Percentiles rank a stretch among this genome's conserved stretches.
phyloP scores from a whole-genome alignment of 2,113 vertebrate species.

The Polypterus senegalus region DNA sequence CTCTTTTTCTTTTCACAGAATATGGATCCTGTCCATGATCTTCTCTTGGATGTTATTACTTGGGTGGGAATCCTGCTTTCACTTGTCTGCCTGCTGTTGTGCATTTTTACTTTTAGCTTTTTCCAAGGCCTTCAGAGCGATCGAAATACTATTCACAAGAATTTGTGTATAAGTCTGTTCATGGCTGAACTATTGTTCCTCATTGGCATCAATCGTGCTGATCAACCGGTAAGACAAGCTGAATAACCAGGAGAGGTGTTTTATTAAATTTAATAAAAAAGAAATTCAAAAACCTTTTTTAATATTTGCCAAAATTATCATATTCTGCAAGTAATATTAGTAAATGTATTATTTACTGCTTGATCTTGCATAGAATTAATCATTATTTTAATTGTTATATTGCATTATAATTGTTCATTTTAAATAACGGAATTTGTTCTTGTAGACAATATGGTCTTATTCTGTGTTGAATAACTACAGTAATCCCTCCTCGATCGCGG shows the following conservation, averaged over 20 bases:
- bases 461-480: too few relatives aligned
- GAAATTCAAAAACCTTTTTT: too few relatives aligned
- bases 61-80: conserved; percentile 98
- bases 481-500: too few relatives aligned
- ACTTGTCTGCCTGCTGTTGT: conserved; percentile 91
- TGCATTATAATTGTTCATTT: too few relatives aligned
- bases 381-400: too few relatives aligned
- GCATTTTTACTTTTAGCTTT: conserved; percentile 98
- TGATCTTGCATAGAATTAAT: too few relatives aligned
- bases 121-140: conserved; percentile 95
- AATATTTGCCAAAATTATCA: too few relatives aligned
- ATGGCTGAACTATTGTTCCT: conserved; percentile 92
- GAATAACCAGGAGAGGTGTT: background rate
- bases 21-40: conserved; percentile 73
- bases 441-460: too few relatives aligned
- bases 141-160: conserved; percentile 96
- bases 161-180: conserved; percentile 89
- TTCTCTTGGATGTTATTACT: conserved; percentile 89
- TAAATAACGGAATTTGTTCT: too few relatives aligned
- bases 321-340: too few relatives aligned
- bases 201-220: conserved; percentile 87
- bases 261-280: too few relatives aligned
- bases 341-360: too few relatives aligned
- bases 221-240: conserved; percentile 75
- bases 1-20: conserved; percentile 50